Evolutionary conservation across 2,888 invertebrate genomes (phyloP), one percentile per base, ranked within the genome.

Genomic region (Trachelus troglodyta): DNA sequence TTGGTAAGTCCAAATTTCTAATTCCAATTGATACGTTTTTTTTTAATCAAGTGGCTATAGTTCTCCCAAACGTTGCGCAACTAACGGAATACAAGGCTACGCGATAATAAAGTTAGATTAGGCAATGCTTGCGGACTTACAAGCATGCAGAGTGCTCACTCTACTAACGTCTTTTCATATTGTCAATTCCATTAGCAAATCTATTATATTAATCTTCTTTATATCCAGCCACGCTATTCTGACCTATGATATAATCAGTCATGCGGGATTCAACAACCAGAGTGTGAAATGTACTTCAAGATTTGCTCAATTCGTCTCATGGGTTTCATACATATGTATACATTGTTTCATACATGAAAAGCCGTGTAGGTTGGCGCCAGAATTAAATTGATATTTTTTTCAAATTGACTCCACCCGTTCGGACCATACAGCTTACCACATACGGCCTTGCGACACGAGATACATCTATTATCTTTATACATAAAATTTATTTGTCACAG

Each of bases 1-100:
- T 81, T 89, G 90, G 91, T 91, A 75, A 88, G 89, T 87, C 33
- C 15, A 34, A 71, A 74, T n/a, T 37, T 76, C 40, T 9, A 6
- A 40, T 15, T 40, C 23, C 2, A 56, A 0, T 56, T 23, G 23
- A 56, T 6, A 40, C 9, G 0, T 9, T 56, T 23, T 9, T 56
- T 56, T 6, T 40, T 23, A 0, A 56, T 56, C 56, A 15, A 56
- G 0, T 23, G 23, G 23, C 9, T 23, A 9, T 9, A 23, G 56
- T 56, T 23, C 56, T 56, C 56, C 9, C 9, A 23, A 23, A 56
- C 23, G 9, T 56, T 23, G 23, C 56, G 56, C 23, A 56, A 56
- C 56, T 56, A 56, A 56, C 56, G 2, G 23, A 56, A 56, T 23
- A 56, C 56, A 56, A 56, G 56, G 56, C 56, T 23, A 23, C 9